phyloP scores from a whole-genome alignment of 2,113 vertebrate species.

The Microtus richardsoni region DNA sequence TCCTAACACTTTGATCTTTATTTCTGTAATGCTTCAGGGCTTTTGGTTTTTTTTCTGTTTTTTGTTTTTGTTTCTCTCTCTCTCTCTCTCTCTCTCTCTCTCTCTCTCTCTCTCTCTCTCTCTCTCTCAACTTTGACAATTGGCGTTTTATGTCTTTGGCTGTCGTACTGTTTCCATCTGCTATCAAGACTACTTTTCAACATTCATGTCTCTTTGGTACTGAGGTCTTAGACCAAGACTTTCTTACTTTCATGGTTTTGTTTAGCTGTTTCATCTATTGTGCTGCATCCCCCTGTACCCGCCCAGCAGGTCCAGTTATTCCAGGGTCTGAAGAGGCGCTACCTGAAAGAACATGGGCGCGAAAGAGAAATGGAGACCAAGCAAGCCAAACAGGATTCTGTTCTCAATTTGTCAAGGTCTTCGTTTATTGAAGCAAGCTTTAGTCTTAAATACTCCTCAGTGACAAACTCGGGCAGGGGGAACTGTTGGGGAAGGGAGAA shows the following conservation, averaged over 20 bases:
- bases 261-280: not conserved
- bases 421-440: too few relatives aligned
- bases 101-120: not conserved
- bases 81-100: too few relatives aligned
- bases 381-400: too few relatives aligned
- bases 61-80: not conserved
- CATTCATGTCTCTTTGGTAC: not conserved
- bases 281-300: not conserved
- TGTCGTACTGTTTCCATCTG: not conserved
- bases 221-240: not conserved
- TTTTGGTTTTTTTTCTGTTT: not conserved
- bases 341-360: too few relatives aligned
- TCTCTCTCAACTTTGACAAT: not conserved
- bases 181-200: not conserved
- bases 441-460: too few relatives aligned
- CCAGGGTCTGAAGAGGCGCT: too few relatives aligned
- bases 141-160: not conserved
- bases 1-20: not conserved
- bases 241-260: not conserved
- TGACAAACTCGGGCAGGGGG: too few relatives aligned
- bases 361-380: too few relatives aligned
- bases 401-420: too few relatives aligned
- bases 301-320: too few relatives aligned
- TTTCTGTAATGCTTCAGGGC: not conserved
- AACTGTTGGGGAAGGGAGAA: too few relatives aligned